These are phyloP conservation scores for Eciton burchellii DNA, from an alignment of 1,140 invertebrate species.

Conservation along the genomic window DNA sequence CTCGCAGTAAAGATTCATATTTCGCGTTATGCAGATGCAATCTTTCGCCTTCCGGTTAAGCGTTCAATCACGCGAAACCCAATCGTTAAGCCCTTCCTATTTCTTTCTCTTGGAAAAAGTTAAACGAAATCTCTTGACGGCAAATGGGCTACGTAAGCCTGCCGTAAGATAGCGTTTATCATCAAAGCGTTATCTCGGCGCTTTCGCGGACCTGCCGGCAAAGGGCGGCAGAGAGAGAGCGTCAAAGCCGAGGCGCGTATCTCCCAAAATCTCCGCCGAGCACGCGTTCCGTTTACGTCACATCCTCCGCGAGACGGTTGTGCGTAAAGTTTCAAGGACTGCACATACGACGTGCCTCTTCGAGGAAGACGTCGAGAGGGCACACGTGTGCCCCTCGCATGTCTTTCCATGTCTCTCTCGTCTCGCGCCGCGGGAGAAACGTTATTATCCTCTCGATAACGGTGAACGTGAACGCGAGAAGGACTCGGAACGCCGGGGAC, in stretches of 20 bases:
- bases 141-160: background rate
- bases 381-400: constrained; percentile 30
- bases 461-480: constrained; percentile 36
- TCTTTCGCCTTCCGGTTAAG: background rate
- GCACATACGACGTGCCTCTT: constrained; percentile 13
- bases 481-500: constrained; percentile 15
- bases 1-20: too few species aligned
- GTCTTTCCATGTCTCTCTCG: constrained; percentile 14
- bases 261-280: constrained; percentile 17
- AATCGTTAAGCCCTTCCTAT: too few species aligned
- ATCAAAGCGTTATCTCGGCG: constrained; percentile 15
- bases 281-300: constrained; percentile 30
- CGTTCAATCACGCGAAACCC: too few species aligned
- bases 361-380: constrained; percentile 41
- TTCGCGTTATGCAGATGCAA: too few species aligned
- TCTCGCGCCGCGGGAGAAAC: constrained; percentile 35
- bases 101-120: background rate
- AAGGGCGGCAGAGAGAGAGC: background rate
- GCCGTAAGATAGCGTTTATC: constrained; percentile 33
- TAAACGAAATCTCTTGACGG: background rate
- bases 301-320: constrained; percentile 23
- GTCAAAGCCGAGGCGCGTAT: constrained; percentile 18
- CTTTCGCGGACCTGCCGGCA: constrained; percentile 1
- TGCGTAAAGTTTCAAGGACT: constrained; percentile 49
- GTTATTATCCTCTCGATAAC: constrained; percentile 68